Base-by-base conservation (phyloP, 2,888 invertebrate species). In the Archips crataeganus region DNA sequence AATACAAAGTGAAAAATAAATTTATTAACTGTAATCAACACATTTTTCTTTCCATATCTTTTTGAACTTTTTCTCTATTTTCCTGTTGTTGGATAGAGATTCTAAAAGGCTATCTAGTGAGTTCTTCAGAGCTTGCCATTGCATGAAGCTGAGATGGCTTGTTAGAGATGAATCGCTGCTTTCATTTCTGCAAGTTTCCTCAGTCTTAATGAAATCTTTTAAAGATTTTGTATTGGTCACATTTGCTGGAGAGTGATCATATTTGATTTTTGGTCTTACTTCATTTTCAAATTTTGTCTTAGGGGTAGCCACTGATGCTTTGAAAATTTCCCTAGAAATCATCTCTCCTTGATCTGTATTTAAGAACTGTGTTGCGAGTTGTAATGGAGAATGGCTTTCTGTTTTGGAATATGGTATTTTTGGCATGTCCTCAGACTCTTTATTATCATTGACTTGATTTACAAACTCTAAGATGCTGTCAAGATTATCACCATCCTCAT, bases 41-140 rank as follows among this genome's bases (percentile, higher is more conserved):
- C 93, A 94, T 85, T 93, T 94, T 79, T 92, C 87, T 77, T 90
- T 84, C 94, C 94, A 94, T 77, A 93, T 86, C 77, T 87, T 90
- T 77, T 87, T 77, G 64, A 94, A 84, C 77, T 90, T 93, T 75
- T 82, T 90, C 80, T 89, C 84, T 67, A 93, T 85, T 84, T 92
- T 93, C 78, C 86, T 87, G 51, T 86, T 86, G 36, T 84, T 88
- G 11, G 84, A 78, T 23, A 86, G 75, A 8, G 80, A 76, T 8
- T 86, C 79, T 71, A 84, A 81, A 11, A 93, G 80, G 80, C 89
- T 90, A 3, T 84, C 75, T 15, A 94, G 76, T 54, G 87, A 84
- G 36, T 84, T 90, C 83, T 90, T 94, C 13, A 95, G 82, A 63
- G 93, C 88, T 80, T 95, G 94, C 95, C 95, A 95, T 75, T 95